Percentiles rank a stretch among this genome's conserved stretches.
phyloP scores from a whole-genome alignment of 2,113 vertebrate genomes.

The Phalacrocorax aristotelis region DNA sequence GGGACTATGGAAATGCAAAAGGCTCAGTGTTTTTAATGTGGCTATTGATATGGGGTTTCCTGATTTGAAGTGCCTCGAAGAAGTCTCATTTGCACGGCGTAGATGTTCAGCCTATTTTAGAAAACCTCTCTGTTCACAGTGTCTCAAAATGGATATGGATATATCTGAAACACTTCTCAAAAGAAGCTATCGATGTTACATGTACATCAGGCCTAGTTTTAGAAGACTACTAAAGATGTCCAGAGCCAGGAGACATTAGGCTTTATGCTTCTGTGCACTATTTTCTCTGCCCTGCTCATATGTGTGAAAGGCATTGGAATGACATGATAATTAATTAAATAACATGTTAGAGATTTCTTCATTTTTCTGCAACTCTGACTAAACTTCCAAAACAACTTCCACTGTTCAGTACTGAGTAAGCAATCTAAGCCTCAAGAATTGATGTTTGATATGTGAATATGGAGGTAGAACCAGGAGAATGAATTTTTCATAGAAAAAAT shows the following conservation, averaged over 20 bases:
- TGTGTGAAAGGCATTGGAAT: not conserved
- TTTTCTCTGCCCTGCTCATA: not conserved
- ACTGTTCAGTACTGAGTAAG: not conserved
- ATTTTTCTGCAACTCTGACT: not conserved
- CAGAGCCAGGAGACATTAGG: not conserved
- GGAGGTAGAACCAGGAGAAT: not conserved
- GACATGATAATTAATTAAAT: not conserved
- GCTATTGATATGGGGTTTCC: not conserved
- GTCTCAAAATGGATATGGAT: not conserved
- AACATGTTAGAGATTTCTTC: not conserved
- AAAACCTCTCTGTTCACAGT: not conserved
- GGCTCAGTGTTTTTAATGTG: not conserved
- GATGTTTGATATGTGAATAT: not conserved
- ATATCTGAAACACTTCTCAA: not conserved
- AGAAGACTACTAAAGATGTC: not conserved
- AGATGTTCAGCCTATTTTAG: not conserved
- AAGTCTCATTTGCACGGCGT: not conserved
- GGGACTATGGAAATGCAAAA: not conserved
- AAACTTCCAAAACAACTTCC: not conserved
- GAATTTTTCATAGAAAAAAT: not conserved
- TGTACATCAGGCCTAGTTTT: not conserved
- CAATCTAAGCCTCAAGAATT: not conserved
- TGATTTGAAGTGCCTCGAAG: not conserved
- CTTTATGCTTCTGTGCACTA: not conserved
- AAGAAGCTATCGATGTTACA: not conserved